Evolutionary conservation across 2,888 invertebrate genomes (phyloP), one percentile per base, ranked within the genome.

Genomic region (Drosophila nr. medialis): DNA sequence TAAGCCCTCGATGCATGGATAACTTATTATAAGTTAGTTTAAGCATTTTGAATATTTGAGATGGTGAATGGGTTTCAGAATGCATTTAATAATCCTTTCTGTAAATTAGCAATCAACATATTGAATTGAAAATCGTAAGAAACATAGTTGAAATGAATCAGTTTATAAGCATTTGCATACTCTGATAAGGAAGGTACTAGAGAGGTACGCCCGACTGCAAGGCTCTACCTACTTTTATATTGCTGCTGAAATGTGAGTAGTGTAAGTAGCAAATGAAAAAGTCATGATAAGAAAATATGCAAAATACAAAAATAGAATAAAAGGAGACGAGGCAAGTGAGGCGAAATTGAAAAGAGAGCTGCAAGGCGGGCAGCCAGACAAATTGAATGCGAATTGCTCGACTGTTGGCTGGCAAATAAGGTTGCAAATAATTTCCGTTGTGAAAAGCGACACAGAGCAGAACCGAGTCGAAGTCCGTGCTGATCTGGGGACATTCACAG

Each of bases 361-460:
- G 50, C 30, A 64, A 34, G 21, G 38, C 34, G 48, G 34, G 11
- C 27, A 18, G 13, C 45, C 30, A 34, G 58, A 42, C 64, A 76
- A 80, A 68, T 64, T 70, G 56, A 70, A 71, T 66, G 78, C 36
- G 54, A 70, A 78, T 64, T 45, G 64, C 67, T 55, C 59, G 70
- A 77, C 82, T 70, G 66, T 80, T 80, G 70, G 30, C 70, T 66
- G 53, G 73, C 79, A 73, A 80, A 82, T 65, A 74, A 73, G 71
- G 77, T 72, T 63, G 80, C 77, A 83, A 84, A 85, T 86, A 82
- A 84, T 80, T 85, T 84, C 74, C 78, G 81, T 69, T 67, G 62
- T 49, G 48, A 1, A 75, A 79, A 67, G 75, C 63, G 63, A 72
- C 65, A 69, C 72, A 30, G 58, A 34, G 40, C 32, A 55, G 51